A percentile compares a stretch with the other conserved stretches of the same genome.
Evolutionary conservation across 1,140 invertebrate genomes (phyloP).

Genomic region (Atta cephalotes): DNA sequence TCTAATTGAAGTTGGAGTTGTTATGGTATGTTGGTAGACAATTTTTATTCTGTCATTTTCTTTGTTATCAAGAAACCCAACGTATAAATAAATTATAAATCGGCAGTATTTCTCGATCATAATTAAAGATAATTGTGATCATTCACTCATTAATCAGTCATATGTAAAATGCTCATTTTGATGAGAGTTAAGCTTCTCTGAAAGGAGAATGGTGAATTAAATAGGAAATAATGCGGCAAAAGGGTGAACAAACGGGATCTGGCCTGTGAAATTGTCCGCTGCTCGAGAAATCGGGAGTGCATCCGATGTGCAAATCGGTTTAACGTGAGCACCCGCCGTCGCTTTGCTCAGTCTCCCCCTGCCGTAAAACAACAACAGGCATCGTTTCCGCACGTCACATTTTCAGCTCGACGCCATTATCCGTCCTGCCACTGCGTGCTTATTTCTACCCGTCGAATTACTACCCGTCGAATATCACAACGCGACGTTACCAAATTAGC

Average conservation of each 20-base stretch:
- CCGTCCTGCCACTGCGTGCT: conserved; percentile 24
- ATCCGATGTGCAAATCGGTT: conserved; percentile 80
- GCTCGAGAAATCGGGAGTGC: conserved; percentile 78
- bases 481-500: not conserved
- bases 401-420: conserved; percentile 76
- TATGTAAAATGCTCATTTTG: not conserved
- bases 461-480: conserved; percentile 7
- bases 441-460: conserved; percentile 55
- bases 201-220: conserved; percentile 14
- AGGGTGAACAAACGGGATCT: conserved; percentile 40
- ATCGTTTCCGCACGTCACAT: conserved; percentile 74
- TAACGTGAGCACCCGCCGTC: conserved; percentile 65
- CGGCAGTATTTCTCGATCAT: not conserved
- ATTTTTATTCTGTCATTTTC: not conserved
- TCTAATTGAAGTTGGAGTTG: not conserved
- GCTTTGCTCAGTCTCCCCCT: conserved; percentile 6
- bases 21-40: not conserved
- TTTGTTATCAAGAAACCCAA: not conserved
- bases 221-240: conserved; percentile 15
- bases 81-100: not conserved
- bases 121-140: not conserved
- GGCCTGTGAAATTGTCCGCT: conserved; percentile 76
- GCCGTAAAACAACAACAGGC: conserved; percentile 76
- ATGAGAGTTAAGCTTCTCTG: not conserved
- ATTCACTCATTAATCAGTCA: not conserved